Base-by-base conservation (phyloP, 2,888 invertebrate genomes). In the Chymomyza fuscimana region DNA sequence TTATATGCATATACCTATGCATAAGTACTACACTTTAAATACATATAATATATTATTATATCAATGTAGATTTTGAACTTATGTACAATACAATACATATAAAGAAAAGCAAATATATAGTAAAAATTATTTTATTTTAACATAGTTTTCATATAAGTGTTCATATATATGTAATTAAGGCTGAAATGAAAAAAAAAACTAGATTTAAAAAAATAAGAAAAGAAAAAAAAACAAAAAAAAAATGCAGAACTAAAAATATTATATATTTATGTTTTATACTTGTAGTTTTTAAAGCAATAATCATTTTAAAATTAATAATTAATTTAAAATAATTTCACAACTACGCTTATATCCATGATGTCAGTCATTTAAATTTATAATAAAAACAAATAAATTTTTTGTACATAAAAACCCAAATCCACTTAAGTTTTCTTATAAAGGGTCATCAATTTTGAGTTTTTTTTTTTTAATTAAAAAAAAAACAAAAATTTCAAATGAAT, bases 261-360 rank as follows among this genome's bases (percentile, higher is more conserved):
- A 67, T 60, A 73, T 68, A 68, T 71, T 77, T 79, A 81, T 73
- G 74, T 77, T 81, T 74, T 74, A 25, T 46, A 80, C 69, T 76
- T 71, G 19, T 79, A 78, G 73, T 69, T 76, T 70, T 73, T 82
- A 79, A 81, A 75, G 76, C 77, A 86, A 81, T 78, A 82, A 78
- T 67, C 67, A 77, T 82, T 82, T 73, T 79, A 68, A 76, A 78
- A 56, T 71, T 79, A 76, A 76, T 67, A 83, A 73, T 81, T 79
- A 67, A 77, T 76, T 78, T 83, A 79, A 81, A 74, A 67, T 73
- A 87, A 70, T 73, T 78, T 77, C 72, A 84, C 81, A 81, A 82
- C 74, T 89, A 89, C 89, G 89, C 89, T 89, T 89, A 86, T 82
- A 73, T 80, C 77, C 81, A 86, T 87, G 80, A 80, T 87, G 77